Evolutionary conservation across 2,113 vertebrate species (phyloP).

Genomic region (Nettapus auritus): DNA sequence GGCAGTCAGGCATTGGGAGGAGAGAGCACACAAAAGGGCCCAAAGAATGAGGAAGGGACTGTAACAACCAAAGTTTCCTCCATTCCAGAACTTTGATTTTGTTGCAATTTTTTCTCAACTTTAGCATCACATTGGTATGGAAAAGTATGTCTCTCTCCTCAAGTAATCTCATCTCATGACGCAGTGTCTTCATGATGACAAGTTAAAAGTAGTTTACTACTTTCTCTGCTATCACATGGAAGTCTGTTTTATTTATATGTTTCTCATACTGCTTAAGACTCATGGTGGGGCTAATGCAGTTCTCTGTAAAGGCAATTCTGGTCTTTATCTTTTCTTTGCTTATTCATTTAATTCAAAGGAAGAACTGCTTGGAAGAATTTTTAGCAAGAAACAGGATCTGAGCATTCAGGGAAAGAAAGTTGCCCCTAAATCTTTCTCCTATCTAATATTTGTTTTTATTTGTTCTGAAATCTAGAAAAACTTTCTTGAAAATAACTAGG

Average conservation of each 20-base stretch:
- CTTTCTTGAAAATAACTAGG: not conserved
- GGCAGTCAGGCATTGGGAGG: constrained; percentile 21
- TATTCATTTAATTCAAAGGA: not conserved
- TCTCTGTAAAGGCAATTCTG: not conserved
- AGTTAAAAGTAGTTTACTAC: not conserved
- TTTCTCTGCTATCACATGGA: not conserved
- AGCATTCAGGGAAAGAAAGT: not conserved
- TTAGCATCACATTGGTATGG: not conserved
- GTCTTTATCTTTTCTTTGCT: not conserved
- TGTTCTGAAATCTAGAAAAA: not conserved
- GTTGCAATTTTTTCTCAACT: not conserved
- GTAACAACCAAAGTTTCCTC: not conserved
- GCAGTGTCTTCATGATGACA: not conserved
- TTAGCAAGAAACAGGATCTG: not conserved
- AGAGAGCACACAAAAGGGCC: not conserved
- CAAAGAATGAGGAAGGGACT: accelerated
- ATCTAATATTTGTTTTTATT: not conserved
- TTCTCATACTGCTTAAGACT: not conserved
- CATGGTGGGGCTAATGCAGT: not conserved
- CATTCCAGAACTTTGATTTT: not conserved
- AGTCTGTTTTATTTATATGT: not conserved
- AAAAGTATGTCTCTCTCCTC: not conserved
- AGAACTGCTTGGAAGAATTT: not conserved
- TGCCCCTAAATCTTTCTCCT: not conserved
- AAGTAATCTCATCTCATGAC: not conserved